Percentiles rank a stretch among this genome's conserved stretches.
These are phyloP conservation scores for Argyrosomus japonicus DNA, from an alignment of 2,113 vertebrate species.

Conservation along the genomic window DNA sequence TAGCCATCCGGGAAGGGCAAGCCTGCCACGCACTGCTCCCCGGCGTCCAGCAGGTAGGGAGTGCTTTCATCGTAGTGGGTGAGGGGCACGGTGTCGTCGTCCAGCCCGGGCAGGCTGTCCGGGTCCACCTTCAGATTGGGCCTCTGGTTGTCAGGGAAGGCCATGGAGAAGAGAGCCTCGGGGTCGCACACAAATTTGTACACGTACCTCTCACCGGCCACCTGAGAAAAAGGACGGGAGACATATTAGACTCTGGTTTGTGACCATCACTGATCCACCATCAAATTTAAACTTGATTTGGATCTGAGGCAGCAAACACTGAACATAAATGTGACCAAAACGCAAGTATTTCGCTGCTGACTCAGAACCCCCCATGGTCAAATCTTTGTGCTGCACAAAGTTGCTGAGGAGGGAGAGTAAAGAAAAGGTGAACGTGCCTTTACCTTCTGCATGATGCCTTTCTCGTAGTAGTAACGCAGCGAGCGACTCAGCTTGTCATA, in stretches of 20 bases:
- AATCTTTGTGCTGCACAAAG: not conserved
- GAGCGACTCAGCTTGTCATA: slow-evolving; percentile 98
- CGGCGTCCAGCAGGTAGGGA: slow-evolving; percentile 89
- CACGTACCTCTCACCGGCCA: slow-evolving; percentile 95
- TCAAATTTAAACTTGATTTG: not conserved
- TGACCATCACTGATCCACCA: not conserved
- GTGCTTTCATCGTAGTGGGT: slow-evolving; percentile 92
- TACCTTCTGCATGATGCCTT: slow-evolving; percentile 99
- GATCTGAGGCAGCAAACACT: not conserved
- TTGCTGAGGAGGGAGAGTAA: not conserved
- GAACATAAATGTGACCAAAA: not conserved
- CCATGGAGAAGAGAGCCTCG: slow-evolving; percentile 97
- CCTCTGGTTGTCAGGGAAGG: slow-evolving; percentile 96
- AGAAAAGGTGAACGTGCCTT: slow-evolving; percentile 72
- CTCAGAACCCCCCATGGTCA: not conserved
- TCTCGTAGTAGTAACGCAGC: slow-evolving; percentile 98
- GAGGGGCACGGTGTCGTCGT: slow-evolving; percentile 93
- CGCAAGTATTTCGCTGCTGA: not conserved
- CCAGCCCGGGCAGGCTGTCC: slow-evolving; percentile 81
- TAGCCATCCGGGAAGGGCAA: slow-evolving; percentile 91
- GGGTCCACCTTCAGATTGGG: slow-evolving; percentile 93
- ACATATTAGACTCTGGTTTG: not conserved
- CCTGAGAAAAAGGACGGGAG: slow-evolving; percentile 76
- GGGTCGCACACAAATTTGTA: slow-evolving; percentile 98
- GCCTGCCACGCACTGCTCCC: slow-evolving; percentile 87